phyloP scores from a whole-genome alignment of 2,113 vertebrate genomes.

The Brachirus orientalis region DNA sequence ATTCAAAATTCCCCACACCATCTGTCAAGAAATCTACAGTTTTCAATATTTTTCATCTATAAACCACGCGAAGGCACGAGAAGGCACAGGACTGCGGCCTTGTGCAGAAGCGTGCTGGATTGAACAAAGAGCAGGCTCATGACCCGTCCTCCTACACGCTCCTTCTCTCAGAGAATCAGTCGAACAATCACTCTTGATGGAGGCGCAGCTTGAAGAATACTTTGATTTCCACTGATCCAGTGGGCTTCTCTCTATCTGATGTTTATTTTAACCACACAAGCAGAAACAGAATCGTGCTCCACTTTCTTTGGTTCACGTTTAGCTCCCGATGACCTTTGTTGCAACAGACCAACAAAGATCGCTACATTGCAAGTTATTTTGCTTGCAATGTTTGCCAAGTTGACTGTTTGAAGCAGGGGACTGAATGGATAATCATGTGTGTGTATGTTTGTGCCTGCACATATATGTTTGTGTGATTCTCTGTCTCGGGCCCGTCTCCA shows the following conservation, averaged over 20 bases:
- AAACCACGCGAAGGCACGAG: slow-evolving; percentile 2
- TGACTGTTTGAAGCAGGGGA: not conserved
- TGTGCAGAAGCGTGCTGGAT: slow-evolving; percentile 28
- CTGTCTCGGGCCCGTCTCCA: slow-evolving; percentile 58
- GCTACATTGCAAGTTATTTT: not conserved
- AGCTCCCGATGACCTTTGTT: not conserved
- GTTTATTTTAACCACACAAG: slow-evolving; percentile 4
- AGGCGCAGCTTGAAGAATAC: slow-evolving; percentile 39
- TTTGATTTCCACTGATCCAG: slow-evolving; percentile 2
- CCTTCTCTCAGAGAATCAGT: slow-evolving; percentile 31
- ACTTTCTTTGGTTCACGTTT: not conserved
- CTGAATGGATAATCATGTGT: not conserved
- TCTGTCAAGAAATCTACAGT: slow-evolving; percentile 26
- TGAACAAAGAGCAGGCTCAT: slow-evolving; percentile 64
- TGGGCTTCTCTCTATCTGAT: not conserved
- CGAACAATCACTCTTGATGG: slow-evolving; percentile 28
- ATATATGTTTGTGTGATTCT: slow-evolving; percentile 37
- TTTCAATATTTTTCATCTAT: slow-evolving; percentile 2
- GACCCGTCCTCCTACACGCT: slow-evolving; percentile 70
- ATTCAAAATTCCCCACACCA: slow-evolving; percentile 18
- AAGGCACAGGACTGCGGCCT: slow-evolving; percentile 20
- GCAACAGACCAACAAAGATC: not conserved
- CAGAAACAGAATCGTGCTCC: slow-evolving; percentile 7
- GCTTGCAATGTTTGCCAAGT: slow-evolving; percentile 4
- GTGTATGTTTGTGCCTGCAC: slow-evolving; percentile 24